Evolutionary conservation across 2,113 vertebrate species (phyloP).

Genomic region (Scalopus aquaticus): DNA sequence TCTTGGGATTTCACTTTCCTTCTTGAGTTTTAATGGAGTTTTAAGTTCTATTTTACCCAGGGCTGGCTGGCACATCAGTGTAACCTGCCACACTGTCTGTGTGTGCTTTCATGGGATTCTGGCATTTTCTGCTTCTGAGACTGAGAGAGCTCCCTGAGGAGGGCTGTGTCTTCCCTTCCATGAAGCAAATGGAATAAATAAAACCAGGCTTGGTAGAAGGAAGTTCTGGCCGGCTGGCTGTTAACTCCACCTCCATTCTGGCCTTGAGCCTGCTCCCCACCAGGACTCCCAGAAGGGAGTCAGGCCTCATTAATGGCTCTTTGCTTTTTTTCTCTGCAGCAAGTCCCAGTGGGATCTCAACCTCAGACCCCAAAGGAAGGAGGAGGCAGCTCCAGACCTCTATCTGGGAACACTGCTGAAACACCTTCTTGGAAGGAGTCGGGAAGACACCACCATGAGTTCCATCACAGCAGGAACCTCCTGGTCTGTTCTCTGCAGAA

Average conservation of each 20-base stretch:
- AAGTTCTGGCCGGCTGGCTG: background rate
- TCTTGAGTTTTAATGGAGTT: background rate
- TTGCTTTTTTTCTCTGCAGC: background rate
- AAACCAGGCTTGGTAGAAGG: background rate
- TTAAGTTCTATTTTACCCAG: background rate
- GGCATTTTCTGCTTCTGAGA: background rate
- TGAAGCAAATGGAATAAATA: background rate
- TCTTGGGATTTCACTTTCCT: background rate
- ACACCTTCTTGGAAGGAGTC: background rate
- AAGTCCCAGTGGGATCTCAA: background rate
- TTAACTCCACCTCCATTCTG: background rate
- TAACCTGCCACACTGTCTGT: background rate
- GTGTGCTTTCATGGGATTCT: background rate
- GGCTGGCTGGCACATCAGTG: background rate
- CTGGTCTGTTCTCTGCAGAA: background rate
- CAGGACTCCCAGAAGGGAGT: background rate
- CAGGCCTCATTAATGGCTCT: fast-evolving
- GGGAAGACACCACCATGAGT: background rate
- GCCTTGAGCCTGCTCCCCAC: background rate
- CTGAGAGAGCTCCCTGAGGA: background rate
- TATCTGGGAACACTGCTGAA: background rate
- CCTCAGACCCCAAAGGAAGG: background rate
- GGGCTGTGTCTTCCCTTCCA: background rate
- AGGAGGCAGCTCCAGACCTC: background rate
- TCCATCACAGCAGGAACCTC: background rate